These are phyloP conservation scores for Drosophila carrolli DNA, from an alignment of 1,140 invertebrate species.

Conservation along the genomic window DNA sequence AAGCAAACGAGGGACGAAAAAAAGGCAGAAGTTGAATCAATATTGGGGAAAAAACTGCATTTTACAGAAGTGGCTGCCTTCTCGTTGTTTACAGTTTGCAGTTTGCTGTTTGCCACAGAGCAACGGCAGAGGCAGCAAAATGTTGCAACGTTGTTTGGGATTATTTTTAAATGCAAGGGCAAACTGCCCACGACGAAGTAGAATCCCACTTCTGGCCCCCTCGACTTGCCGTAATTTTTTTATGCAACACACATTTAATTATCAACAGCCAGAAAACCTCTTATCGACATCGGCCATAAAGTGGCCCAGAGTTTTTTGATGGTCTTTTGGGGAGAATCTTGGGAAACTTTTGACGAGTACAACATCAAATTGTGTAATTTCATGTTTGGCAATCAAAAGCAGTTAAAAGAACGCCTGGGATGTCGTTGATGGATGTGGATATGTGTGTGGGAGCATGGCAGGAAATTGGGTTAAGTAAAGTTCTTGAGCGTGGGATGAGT, in stretches of 20 bases:
- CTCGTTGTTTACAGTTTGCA: constrained; percentile 44
- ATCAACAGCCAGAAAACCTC: constrained; percentile 35
- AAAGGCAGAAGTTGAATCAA: constrained; percentile 63
- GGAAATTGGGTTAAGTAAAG: constrained; percentile 54
- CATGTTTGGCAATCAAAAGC: constrained; percentile 40
- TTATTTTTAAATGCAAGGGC: constrained; percentile 80
- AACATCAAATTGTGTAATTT: constrained; percentile 41
- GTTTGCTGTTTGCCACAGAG: constrained; percentile 33
- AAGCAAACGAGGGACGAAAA: constrained; percentile 14
- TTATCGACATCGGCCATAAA: constrained; percentile 42
- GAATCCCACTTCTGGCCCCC: constrained; percentile 14
- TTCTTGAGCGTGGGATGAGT: constrained; percentile 22
- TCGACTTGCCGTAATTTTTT: not conserved
- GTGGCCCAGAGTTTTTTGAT: constrained; percentile 14
- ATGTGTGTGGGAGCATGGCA: constrained; percentile 12
- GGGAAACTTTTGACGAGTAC: constrained; percentile 20
- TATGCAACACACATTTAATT: constrained; percentile 71
- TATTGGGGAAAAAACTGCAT: constrained; percentile 52
- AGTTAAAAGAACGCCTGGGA: constrained; percentile 30
- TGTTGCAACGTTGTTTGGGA: constrained; percentile 60
- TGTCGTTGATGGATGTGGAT: constrained; percentile 18
- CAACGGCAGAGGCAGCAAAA: constrained; percentile 17
- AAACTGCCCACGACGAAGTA: constrained; percentile 60
- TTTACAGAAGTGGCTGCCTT: constrained; percentile 39
- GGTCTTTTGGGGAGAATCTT: constrained; percentile 16